phyloP scores from a whole-genome alignment of 2,797 vertebrate genomes.

The Leucoraja ocellata region DNA sequence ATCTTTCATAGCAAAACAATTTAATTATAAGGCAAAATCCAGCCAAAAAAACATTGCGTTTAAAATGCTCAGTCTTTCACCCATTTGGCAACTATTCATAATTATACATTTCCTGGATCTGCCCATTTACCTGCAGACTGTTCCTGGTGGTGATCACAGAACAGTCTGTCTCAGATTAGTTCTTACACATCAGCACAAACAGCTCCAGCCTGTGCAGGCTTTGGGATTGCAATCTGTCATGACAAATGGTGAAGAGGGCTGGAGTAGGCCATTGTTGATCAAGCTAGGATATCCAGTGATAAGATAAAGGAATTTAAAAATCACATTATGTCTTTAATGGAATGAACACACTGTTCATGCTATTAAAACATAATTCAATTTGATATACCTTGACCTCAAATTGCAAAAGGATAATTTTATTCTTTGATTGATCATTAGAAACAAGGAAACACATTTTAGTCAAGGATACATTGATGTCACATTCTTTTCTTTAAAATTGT shows the following conservation, averaged over 20 bases:
- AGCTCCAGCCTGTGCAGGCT: constrained; percentile 44
- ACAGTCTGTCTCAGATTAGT: constrained; percentile 48
- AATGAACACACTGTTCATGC: neutral
- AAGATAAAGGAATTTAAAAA: constrained; percentile 33
- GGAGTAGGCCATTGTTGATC: constrained; percentile 81
- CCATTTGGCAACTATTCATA: neutral
- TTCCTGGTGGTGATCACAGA: neutral
- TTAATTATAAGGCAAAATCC: neutral
- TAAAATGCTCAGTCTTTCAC: neutral
- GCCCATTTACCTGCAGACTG: neutral
- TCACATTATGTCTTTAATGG: neutral
- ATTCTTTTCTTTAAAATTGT: neutral
- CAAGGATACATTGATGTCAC: neutral
- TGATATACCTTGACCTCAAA: neutral
- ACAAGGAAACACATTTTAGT: neutral
- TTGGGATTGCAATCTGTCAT: constrained; percentile 51
- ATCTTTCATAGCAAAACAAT: neutral
- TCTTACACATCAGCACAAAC: constrained; percentile 42
- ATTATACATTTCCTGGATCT: neutral
- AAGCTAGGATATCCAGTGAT: constrained; percentile 57
- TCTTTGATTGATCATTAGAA: too few species aligned
- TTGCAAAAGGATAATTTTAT: neutral
- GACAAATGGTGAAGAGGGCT: constrained; percentile 44
- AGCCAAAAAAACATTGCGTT: neutral
- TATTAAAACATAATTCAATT: constrained; percentile 10